phyloP scores from a whole-genome alignment of 2,113 vertebrate species.

The Eleginops maclovinus region DNA sequence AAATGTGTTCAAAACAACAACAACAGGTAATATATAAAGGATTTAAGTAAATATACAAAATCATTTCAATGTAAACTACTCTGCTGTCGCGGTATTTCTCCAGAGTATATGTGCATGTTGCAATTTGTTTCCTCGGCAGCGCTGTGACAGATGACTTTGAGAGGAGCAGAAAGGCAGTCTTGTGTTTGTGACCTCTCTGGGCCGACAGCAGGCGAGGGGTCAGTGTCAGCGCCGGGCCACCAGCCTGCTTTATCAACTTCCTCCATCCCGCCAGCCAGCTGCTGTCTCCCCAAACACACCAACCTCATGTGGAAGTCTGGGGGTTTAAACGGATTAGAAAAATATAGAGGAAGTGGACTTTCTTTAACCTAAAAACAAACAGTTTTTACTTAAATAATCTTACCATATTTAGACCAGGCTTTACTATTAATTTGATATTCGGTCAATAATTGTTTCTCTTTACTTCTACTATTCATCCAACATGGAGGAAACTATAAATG shows the following conservation, averaged over 20 bases:
- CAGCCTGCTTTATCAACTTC: constrained; percentile 72
- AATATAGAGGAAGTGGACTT: not conserved
- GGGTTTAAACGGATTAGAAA: not conserved
- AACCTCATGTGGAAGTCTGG: constrained; percentile 14
- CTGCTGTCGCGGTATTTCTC: not conserved
- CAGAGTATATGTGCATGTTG: not conserved
- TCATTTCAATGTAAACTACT: not conserved
- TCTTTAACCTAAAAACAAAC: not conserved
- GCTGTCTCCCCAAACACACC: constrained; percentile 54
- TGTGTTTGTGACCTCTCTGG: constrained; percentile 69
- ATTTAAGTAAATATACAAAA: not conserved
- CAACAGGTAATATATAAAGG: not conserved
- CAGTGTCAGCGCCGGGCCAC: constrained; percentile 75
- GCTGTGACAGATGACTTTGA: constrained; percentile 8
- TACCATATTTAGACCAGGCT: not conserved
- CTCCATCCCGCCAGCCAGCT: constrained; percentile 73
- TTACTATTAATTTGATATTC: not conserved
- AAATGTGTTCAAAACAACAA: not conserved
- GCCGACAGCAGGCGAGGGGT: constrained; percentile 69
- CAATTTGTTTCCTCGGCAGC: constrained; percentile 8
- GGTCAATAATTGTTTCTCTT: not conserved
- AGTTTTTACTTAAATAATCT: not conserved
- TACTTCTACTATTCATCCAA: not conserved
- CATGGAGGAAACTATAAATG: not conserved
- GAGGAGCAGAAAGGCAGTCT: constrained; percentile 54